Conservation (phyloP, 2,113 vertebrate genomes). For the Cyphomyrus plagiostoma region DNA sequence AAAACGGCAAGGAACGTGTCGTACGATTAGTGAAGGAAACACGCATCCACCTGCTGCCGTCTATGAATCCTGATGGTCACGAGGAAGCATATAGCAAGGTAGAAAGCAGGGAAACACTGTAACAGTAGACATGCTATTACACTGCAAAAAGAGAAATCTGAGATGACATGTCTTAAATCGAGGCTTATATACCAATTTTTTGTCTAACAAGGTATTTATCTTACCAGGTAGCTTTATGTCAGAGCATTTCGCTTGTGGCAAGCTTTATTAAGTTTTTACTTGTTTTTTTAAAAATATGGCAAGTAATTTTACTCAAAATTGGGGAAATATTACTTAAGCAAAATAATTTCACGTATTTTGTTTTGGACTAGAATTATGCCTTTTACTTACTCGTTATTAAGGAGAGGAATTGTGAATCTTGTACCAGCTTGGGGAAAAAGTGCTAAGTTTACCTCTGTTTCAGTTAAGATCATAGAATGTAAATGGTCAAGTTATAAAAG, state of each 20-base stretch:
- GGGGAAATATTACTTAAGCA: neutral
- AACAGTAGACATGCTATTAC: neutral
- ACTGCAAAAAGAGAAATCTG: neutral
- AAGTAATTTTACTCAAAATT: neutral
- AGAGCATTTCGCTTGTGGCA: neutral
- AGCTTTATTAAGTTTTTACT: neutral
- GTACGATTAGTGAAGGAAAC: slow-evolving; percentile 73
- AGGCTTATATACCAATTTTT: neutral
- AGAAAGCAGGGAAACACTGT: neutral
- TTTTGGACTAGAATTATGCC: neutral
- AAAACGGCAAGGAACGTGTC: slow-evolving; percentile 69
- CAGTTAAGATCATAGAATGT: neutral
- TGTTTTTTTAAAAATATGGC: neutral
- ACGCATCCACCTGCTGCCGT: slow-evolving; percentile 85
- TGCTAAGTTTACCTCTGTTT: neutral
- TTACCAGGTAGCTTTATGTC: neutral
- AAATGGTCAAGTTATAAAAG: neutral
- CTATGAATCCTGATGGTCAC: slow-evolving; percentile 94
- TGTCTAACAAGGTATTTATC: neutral
- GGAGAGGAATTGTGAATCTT: neutral
- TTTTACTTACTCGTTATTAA: neutral
- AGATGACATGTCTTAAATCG: neutral
- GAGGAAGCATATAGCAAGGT: slow-evolving; percentile 79
- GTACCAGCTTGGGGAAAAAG: neutral
- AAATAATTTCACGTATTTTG: neutral